phyloP scores from a whole-genome alignment of 2,797 vertebrate species.

The Rhinophrynus dorsalis region DNA sequence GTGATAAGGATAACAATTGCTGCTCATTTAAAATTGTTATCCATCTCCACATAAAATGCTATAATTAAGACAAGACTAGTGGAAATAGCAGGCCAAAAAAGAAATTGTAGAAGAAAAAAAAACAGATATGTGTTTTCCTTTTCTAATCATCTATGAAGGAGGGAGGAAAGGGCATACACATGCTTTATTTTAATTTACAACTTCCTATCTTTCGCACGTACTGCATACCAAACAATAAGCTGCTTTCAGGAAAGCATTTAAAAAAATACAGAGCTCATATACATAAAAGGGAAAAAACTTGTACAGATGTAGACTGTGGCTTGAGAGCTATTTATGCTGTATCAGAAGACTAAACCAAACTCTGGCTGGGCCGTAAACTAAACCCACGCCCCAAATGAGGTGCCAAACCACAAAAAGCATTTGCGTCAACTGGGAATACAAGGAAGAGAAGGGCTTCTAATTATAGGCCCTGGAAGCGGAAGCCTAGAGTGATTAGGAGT shows the following conservation, averaged over 20 bases:
- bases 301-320: slow-evolving; percentile 84
- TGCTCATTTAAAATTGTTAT: not conserved
- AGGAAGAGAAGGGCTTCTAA: slow-evolving; percentile 97
- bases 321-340: slow-evolving; percentile 90
- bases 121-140: not conserved
- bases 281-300: slow-evolving; percentile 70
- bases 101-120: not conserved
- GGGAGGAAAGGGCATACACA: slow-evolving; percentile 35
- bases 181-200: slow-evolving; percentile 58
- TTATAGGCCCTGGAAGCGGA: slow-evolving; percentile 99
- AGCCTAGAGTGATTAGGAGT: slow-evolving; percentile 93
- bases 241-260: slow-evolving; percentile 58
- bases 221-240: slow-evolving; percentile 59
- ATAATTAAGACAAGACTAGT: not conserved
- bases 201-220: slow-evolving; percentile 64
- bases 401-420: slow-evolving; percentile 99
- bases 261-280: slow-evolving; percentile 62
- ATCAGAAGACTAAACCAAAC: slow-evolving; percentile 95
- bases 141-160: slow-evolving; percentile 2
- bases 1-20: not conserved
- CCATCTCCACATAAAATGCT: not conserved
- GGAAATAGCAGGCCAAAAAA: not conserved
- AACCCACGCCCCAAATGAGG: slow-evolving; percentile 96
- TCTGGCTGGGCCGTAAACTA: slow-evolving; percentile 88
- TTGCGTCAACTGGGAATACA: slow-evolving; percentile 98